Evolutionary conservation across 2,797 vertebrate genomes (phyloP).

Genomic region (Gymnocypris eckloni): DNA sequence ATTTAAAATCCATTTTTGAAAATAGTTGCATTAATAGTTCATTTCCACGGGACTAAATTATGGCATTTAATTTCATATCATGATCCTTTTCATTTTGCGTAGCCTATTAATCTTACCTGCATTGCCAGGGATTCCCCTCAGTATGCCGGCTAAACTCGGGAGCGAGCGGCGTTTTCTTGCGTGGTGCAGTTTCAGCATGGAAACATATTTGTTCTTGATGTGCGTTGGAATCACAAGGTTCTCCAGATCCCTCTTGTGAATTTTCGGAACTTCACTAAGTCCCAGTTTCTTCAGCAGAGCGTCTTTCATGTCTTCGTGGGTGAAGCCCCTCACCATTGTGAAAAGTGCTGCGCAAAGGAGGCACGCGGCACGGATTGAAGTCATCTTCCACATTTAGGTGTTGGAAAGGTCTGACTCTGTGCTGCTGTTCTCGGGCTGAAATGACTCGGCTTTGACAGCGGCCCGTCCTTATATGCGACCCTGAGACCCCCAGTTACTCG

Average conservation of each 20-base stretch:
- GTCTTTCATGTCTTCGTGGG: conserved; percentile 81
- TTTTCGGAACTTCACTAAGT: conserved; percentile 77
- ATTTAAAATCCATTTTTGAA: neutral
- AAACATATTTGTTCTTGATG: conserved; percentile 83
- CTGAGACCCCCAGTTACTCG: conserved; percentile 75
- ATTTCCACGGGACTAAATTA: neutral
- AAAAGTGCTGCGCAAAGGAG: conserved; percentile 69
- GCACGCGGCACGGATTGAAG: conserved; percentile 68
- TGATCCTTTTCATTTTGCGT: neutral
- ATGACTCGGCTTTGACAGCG: conserved; percentile 65
- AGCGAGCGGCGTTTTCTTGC: conserved; percentile 80
- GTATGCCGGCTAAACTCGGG: conserved; percentile 88
- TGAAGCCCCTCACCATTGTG: conserved; percentile 71
- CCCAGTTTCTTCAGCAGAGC: conserved; percentile 83
- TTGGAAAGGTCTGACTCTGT: conserved; percentile 41
- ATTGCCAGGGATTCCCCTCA: conserved; percentile 86
- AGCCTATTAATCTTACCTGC: conserved; percentile 76
- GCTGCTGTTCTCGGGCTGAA: conserved; percentile 53
- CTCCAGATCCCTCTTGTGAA: conserved; percentile 84
- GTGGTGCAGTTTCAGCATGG: conserved; percentile 82
- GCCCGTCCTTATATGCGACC: conserved; percentile 74
- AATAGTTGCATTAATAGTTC: too few species aligned
- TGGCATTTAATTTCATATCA: neutral
- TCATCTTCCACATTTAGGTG: conserved; percentile 66
- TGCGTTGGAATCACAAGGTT: conserved; percentile 85